A percentile compares a stretch with the other conserved stretches of the same genome.
phyloP scores from a whole-genome alignment of 2,888 invertebrate genomes.

The Troides oblongomaculatus region DNA sequence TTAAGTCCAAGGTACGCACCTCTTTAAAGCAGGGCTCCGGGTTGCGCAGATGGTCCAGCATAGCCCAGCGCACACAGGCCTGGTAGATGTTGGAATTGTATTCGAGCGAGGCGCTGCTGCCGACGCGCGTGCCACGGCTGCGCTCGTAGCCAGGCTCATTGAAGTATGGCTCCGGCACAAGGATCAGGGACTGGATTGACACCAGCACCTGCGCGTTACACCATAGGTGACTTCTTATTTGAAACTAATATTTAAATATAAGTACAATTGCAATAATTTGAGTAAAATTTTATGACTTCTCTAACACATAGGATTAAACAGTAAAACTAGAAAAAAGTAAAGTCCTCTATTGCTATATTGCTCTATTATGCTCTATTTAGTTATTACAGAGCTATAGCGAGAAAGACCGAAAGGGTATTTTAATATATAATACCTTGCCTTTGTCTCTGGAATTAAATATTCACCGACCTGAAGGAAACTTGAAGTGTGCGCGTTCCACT shows the following conservation, averaged over 20 bases:
- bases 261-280: too few species aligned
- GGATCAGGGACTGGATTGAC: slow-evolving; percentile 94
- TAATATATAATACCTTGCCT: too few species aligned
- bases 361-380: too few species aligned
- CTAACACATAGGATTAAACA: too few species aligned
- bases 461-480: slow-evolving; percentile 88
- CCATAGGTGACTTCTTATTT: neutral
- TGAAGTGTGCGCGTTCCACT: slow-evolving; percentile 97
- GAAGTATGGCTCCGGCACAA: slow-evolving; percentile 96
- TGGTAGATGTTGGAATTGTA: slow-evolving; percentile 98
- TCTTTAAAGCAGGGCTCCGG: slow-evolving; percentile 95
- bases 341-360: too few species aligned
- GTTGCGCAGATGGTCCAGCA: slow-evolving; percentile 94
- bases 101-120: slow-evolving; percentile 93
- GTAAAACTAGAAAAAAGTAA: too few species aligned
- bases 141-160: slow-evolving; percentile 97
- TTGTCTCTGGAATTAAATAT: too few species aligned
- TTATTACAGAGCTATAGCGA: too few species aligned
- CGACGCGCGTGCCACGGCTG: slow-evolving; percentile 92
- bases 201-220: slow-evolving; percentile 85
- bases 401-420: too few species aligned
- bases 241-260: too few species aligned
- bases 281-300: too few species aligned
- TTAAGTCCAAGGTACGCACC: slow-evolving; percentile 58
- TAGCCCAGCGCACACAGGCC: slow-evolving; percentile 97